phyloP scores from a whole-genome alignment of 2,888 invertebrate species.

The Amorpha juglandis region DNA sequence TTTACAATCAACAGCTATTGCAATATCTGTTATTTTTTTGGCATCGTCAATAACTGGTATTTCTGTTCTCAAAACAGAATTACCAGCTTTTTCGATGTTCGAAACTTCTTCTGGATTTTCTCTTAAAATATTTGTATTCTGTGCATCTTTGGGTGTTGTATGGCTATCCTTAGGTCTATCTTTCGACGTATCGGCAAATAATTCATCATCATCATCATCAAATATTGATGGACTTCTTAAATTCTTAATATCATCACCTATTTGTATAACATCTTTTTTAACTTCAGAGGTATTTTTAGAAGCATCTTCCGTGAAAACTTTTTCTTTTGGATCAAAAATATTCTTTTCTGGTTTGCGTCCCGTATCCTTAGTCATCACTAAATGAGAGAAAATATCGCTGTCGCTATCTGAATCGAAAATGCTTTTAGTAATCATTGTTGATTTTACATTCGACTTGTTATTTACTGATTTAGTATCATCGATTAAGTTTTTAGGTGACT shows the following conservation, averaged over 20 bases:
- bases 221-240: conserved; percentile 55
- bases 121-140: neutral
- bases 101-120: neutral
- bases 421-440: conserved; percentile 37
- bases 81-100: neutral
- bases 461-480: neutral
- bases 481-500: too few relatives aligned
- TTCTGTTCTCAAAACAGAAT: neutral
- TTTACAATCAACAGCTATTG: neutral
- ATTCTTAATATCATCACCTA: neutral
- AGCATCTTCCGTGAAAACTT: neutral
- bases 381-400: conserved; percentile 52
- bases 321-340: neutral
- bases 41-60: too few relatives aligned
- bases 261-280: neutral
- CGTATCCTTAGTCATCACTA: neutral
- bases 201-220: conserved; percentile 58
- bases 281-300: neutral
- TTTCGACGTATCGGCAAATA: conserved; percentile 43
- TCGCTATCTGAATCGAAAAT: conserved; percentile 60
- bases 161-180: neutral
- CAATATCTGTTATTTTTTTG: neutral
- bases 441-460: neutral
- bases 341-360: neutral
- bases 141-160: neutral